Evolutionary conservation across 2,888 invertebrate genomes (phyloP).

Genomic region (Hydrotaea cyrtoneurina): DNA sequence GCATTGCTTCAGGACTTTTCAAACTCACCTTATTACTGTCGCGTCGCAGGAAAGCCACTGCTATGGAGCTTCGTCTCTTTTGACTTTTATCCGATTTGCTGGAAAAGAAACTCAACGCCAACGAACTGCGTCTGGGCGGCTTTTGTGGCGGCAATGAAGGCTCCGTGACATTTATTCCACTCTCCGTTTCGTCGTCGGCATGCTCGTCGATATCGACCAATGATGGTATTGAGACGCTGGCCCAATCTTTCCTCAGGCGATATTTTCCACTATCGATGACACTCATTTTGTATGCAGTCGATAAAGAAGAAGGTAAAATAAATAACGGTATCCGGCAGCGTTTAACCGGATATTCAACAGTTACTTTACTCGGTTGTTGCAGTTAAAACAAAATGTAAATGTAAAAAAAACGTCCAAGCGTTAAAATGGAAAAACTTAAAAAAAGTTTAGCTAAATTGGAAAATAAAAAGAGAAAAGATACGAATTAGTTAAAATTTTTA

Average conservation of each 20-base stretch:
- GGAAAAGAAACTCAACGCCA: conserved; percentile 78
- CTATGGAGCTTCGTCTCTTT: conserved; percentile 81
- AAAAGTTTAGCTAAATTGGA: conserved; percentile 55
- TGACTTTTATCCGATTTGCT: conserved; percentile 76
- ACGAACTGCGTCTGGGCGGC: conserved; percentile 79
- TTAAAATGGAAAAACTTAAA: conserved; percentile 52
- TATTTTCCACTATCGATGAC: conserved; percentile 80
- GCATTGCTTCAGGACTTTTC: neutral
- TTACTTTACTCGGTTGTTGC: neutral
- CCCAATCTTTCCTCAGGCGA: conserved; percentile 80
- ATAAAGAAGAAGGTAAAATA: neutral
- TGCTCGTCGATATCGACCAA: conserved; percentile 80
- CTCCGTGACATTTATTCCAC: conserved; percentile 69
- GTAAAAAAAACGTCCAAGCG: conserved; percentile 57
- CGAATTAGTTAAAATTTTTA: conserved; percentile 32
- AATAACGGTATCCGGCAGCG: conserved; percentile 4
- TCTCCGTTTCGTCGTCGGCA: conserved; percentile 69
- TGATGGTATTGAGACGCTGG: conserved; percentile 80
- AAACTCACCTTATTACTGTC: conserved; percentile 78
- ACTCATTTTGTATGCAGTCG: conserved; percentile 73
- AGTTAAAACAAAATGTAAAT: conserved; percentile 39
- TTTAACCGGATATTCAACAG: neutral
- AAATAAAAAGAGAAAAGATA: conserved; percentile 33
- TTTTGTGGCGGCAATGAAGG: conserved; percentile 73
- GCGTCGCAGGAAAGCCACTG: conserved; percentile 78